Evolutionary conservation across 2,113 vertebrate species (phyloP), one percentile per base, ranked within the genome.

Genomic region (Varanus salvator): DNA sequence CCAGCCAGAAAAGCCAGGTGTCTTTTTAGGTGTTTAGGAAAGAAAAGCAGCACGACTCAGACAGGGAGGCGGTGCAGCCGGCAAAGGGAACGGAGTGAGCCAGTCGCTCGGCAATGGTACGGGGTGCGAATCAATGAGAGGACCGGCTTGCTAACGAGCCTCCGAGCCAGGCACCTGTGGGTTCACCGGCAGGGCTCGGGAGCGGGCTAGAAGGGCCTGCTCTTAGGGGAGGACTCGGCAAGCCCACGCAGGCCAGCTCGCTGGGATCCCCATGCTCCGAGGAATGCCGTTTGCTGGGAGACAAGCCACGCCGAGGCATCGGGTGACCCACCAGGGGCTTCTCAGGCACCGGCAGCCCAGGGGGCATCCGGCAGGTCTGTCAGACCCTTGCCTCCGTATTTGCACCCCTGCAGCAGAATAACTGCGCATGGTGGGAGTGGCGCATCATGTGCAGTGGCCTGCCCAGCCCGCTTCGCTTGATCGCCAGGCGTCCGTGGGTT

Each of bases 41-140:
- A 85, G 44, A 50, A 75, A 86, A 91, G 7, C 66, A 57, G 54
- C 75, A 66, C 29, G 66, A 80, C 84, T n/a, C 78, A 60, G 23
- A 25, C 64, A 84, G 66, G 57, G 6, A 80, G 52, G 75, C 80
- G 8, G 80, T 48, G 60, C 77, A 72, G n/a, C 15, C 1, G 54
- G 52, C 44, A 34, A 72, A 80, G 29, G 38, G 34, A 84, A 87
- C 29, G 31, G 15, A 68, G 34, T 38, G 80, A 87, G 69, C 77
- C 50, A 57, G 60, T 57, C 48, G 48, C 66, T 50, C 48, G 54
- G 64, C 23, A 29, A 38, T 19, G 7, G 54, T 68, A 60, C 9
- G 14, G 31, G 52, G 54, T 88, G 66, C 38, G 88, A 88, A 91
- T 76, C 87, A 84, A 60, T 91, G 38, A 44, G 38, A 44, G 38